phyloP scores from a whole-genome alignment of 2,113 vertebrate genomes.

The Equus quagga region DNA sequence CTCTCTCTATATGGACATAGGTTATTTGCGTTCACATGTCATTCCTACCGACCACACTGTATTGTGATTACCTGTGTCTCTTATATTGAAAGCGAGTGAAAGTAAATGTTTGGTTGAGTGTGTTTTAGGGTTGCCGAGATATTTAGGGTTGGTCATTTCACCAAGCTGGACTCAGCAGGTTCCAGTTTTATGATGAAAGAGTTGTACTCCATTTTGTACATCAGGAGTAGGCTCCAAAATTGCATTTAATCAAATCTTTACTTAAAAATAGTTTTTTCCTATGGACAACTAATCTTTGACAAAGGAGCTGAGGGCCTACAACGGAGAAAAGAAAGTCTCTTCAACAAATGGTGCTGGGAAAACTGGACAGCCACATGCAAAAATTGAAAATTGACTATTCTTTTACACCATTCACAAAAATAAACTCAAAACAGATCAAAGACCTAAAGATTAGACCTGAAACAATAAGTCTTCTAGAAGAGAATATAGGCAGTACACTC shows the following conservation, averaged over 20 bases:
- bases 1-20: not conserved
- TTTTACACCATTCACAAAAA: too few species aligned
- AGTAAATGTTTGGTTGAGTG: not conserved
- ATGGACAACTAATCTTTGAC: too few species aligned
- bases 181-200: not conserved
- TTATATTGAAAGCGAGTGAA: not conserved
- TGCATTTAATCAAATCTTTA: not conserved
- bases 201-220: not conserved
- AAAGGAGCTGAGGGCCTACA: too few species aligned
- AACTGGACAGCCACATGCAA: too few species aligned
- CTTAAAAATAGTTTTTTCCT: constrained; percentile 2
- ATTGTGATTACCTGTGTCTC: not conserved
- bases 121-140: not conserved
- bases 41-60: not conserved
- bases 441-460: too few species aligned
- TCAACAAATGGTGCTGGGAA: too few species aligned
- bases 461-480: too few species aligned
- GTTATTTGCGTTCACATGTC: not conserved
- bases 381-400: too few species aligned
- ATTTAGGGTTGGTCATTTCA: not conserved
- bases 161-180: not conserved
- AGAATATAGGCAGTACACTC: too few species aligned
- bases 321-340: too few species aligned
- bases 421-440: too few species aligned
- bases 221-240: not conserved